Percentiles rank a stretch among this genome's conserved stretches.
Evolutionary conservation across 2,113 vertebrate genomes (phyloP).

Genomic region (Diadophis punctatus): DNA sequence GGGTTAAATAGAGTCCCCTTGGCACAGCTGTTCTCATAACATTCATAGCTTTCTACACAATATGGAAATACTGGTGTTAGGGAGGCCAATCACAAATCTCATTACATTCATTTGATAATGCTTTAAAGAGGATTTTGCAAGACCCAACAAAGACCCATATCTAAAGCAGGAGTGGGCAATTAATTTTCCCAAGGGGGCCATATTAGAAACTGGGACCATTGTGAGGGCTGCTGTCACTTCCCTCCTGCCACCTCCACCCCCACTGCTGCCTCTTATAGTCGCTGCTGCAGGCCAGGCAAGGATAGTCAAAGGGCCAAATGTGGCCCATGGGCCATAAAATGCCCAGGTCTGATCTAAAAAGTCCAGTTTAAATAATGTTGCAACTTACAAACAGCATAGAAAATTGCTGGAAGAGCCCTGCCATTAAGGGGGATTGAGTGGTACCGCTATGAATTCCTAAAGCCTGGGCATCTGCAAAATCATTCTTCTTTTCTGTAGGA

Average conservation of each 20-base stretch:
- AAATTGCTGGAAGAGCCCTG: not conserved
- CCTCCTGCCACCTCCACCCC: not conserved
- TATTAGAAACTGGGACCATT: not conserved
- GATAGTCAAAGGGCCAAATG: not conserved
- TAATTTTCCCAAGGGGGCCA: not conserved
- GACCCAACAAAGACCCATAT: not conserved
- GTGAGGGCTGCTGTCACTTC: not conserved
- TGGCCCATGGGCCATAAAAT: not conserved
- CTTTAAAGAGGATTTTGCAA: not conserved
- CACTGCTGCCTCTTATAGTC: not conserved
- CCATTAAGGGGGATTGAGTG: not conserved
- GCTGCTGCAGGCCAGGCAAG: not conserved
- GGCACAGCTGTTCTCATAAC: not conserved
- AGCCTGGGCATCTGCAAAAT: not conserved
- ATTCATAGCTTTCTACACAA: not conserved
- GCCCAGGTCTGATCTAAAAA: not conserved
- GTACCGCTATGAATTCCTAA: not conserved
- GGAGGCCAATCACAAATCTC: not conserved
- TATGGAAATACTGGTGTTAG: not conserved
- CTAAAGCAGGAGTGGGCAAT: not conserved
- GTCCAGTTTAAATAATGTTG: not conserved
- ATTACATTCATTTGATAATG: not conserved
- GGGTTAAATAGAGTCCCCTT: not conserved
- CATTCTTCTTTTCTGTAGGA: not conserved
- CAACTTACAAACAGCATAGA: not conserved